Base-by-base conservation (phyloP, 2,797 vertebrate species). In the Gephyroberyx darwinii region DNA sequence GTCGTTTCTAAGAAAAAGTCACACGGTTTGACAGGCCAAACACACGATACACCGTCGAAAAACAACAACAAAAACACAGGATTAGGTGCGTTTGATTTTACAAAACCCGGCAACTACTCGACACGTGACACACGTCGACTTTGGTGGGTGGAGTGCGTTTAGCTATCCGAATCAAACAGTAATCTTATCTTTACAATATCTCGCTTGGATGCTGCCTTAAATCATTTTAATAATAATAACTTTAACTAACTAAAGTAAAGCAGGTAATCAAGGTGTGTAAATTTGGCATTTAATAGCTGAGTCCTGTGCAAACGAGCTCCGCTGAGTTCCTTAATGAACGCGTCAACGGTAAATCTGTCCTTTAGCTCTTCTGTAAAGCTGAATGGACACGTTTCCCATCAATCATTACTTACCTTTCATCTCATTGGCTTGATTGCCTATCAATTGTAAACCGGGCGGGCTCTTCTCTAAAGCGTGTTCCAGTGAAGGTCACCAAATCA, bases 41-140 rank as follows among this genome's bases (percentile, higher is more conserved):
- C 76, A 51, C 78, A 71, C 83, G 72, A 65, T 66, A 79, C 84
- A 54, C 84, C 62, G 70, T 84, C 84, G 83, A 69, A 90, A 86
- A 90, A 92, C 88, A 92, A 92, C 86, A 90, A 92, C 91, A 92
- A 92, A 73, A 88, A 91, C 86, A 76, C 77, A 8, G 56, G 47
- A 5, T 13, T 33, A 52, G 71, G 63, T 2, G 68, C 67, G 81
- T 1, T 81, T 5, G 65, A 43, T 84, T 69, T 5, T 14, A 0
- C 0, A 0, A 3, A 12, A 13, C 35, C 35, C 20, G 54, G 50
- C n/a, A 5, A 1, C 55, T 10, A 14, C 9, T 17, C 13, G 0
- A 0, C 69, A 62, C 2, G 70, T 78, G 81, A 71, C 39, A 26
- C 13, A 20, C 6, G 33, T 10, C 20, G 8, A 16, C 39, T 9